These are phyloP conservation scores for Lagopus muta DNA, from an alignment of 2,113 vertebrate species.

Conservation along the genomic window DNA sequence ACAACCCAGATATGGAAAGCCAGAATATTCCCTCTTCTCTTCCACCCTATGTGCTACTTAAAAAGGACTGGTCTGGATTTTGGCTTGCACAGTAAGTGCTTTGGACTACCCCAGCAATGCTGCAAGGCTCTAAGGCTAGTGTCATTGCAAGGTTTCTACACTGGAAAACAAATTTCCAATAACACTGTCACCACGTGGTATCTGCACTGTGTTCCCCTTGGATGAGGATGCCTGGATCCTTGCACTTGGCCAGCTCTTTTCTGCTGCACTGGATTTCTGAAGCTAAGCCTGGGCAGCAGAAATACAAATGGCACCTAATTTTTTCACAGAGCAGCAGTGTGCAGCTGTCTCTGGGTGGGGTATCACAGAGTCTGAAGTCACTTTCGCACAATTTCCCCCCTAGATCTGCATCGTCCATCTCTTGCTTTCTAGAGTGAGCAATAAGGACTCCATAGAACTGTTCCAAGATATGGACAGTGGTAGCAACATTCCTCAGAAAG, in stretches of 20 bases:
- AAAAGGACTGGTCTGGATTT: neutral
- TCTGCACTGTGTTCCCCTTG: neutral
- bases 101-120: neutral
- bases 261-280: neutral
- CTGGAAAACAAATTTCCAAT: neutral
- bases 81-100: neutral
- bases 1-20: neutral
- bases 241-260: neutral
- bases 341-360: neutral
- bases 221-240: neutral
- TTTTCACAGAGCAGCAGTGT: neutral
- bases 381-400: neutral
- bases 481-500: neutral
- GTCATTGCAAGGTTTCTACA: neutral
- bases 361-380: neutral
- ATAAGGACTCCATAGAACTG: neutral
- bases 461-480: neutral
- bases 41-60: neutral
- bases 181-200: neutral
- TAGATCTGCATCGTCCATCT: neutral
- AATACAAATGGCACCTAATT: neutral
- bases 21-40: neutral
- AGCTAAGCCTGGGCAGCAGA: neutral
- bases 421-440: neutral
- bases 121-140: neutral